Conservation (phyloP, 2,888 invertebrate genomes). For the Cartodere bifasciata region DNA sequence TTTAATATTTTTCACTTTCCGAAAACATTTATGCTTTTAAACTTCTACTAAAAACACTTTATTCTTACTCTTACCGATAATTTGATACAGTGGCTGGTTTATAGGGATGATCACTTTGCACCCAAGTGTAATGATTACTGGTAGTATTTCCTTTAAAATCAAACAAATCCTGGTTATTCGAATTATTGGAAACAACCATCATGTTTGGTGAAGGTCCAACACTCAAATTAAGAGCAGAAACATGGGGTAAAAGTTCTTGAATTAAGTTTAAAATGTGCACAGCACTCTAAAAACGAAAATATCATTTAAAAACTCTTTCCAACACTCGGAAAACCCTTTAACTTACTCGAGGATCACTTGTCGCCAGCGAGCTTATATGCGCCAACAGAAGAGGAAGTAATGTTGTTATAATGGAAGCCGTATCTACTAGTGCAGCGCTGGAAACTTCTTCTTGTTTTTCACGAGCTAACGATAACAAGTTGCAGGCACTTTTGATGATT, state of each 20-base stretch:
- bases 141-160: slow-evolving; percentile 44
- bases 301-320: background rate
- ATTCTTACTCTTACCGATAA: slow-evolving; percentile 63
- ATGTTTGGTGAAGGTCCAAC: slow-evolving; percentile 20
- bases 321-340: background rate
- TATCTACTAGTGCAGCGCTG: slow-evolving; percentile 42
- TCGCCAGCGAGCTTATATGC: slow-evolving; percentile 68
- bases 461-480: slow-evolving; percentile 63
- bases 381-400: slow-evolving; percentile 76
- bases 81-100: slow-evolving; percentile 76
- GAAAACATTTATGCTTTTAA: too few relatives aligned
- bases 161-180: slow-evolving; percentile 21
- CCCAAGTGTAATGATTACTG: slow-evolving; percentile 77
- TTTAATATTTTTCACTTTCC: too few relatives aligned
- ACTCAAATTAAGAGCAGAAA: slow-evolving; percentile 67
- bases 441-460: slow-evolving; percentile 52
- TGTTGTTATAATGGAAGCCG: slow-evolving; percentile 52
- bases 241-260: slow-evolving; percentile 78
- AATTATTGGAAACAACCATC: slow-evolving; percentile 23
- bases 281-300: slow-evolving; percentile 48
- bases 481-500: slow-evolving; percentile 64
- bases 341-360: slow-evolving; percentile 69
- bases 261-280: slow-evolving; percentile 78
- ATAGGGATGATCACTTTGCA: slow-evolving; percentile 96
- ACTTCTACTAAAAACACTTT: too few relatives aligned